A percentile compares a stretch with the other conserved stretches of the same genome.
Evolutionary conservation across 2,797 vertebrate species (phyloP).

Genomic region (Orestias chungarensis): DNA sequence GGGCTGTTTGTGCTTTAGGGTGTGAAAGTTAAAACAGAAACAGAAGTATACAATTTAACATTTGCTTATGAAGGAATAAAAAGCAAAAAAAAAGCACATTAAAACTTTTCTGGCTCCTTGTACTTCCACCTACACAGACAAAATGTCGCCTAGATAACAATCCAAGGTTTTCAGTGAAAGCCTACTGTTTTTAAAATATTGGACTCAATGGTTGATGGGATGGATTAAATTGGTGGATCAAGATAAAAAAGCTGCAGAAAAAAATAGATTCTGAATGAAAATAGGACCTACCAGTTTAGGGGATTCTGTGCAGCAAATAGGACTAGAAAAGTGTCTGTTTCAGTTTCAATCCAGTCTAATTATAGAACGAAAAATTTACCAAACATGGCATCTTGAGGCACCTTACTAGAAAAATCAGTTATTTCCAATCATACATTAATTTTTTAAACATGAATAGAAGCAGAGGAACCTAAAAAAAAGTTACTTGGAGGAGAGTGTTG

Average conservation of each 20-base stretch:
- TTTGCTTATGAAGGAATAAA: constrained; percentile 27
- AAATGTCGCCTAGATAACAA: constrained; percentile 32
- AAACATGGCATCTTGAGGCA: too few relatives aligned
- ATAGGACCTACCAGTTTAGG: constrained; percentile 42
- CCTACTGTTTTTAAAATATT: constrained; percentile 48
- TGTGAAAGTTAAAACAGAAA: constrained; percentile 65
- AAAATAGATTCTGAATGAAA: constrained; percentile 66
- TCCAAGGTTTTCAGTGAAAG: constrained; percentile 32
- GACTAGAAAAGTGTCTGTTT: constrained; percentile 35
- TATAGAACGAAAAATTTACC: too few relatives aligned
- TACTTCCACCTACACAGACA: constrained; percentile 29
- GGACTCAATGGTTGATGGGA: constrained; percentile 49
- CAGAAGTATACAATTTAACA: constrained; percentile 41
- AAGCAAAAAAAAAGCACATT: constrained; percentile 29
- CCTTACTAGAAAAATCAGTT: too few relatives aligned
- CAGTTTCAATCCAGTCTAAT: too few relatives aligned
- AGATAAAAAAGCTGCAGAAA: constrained; percentile 53
- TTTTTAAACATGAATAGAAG: too few relatives aligned
- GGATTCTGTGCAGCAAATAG: constrained; percentile 41
- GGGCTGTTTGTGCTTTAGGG: constrained; percentile 69
- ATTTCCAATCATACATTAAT: too few relatives aligned
- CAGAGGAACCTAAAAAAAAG: too few relatives aligned
- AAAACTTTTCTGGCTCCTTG: constrained; percentile 27
- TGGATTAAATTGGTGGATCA: constrained; percentile 53
- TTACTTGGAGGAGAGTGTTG: too few relatives aligned